phyloP scores from a whole-genome alignment of 2,797 vertebrate genomes.

The Moxostoma hubbsi region DNA sequence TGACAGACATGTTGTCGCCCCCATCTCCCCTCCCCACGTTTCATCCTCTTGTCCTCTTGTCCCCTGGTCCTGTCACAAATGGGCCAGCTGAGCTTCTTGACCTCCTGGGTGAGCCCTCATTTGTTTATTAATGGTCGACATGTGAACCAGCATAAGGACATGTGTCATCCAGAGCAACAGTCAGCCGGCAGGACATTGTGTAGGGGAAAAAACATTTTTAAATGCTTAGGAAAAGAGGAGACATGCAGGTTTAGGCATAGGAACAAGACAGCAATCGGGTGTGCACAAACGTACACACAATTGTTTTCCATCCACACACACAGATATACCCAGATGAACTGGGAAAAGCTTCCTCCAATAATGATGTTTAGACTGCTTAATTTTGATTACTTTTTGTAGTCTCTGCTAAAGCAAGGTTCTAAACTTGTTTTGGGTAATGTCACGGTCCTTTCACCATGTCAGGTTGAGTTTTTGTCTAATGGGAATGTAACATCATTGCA shows the following conservation, averaged over 20 bases:
- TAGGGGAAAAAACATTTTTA: conserved; percentile 91
- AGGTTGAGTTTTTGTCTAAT: too few relatives aligned
- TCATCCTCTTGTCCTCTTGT: conserved; percentile 50
- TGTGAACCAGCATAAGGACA: conserved; percentile 94
- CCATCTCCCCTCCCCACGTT: conserved; percentile 29
- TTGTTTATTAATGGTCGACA: conserved; percentile 98
- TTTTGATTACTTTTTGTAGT: neutral
- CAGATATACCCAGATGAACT: neutral
- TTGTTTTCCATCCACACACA: conserved; percentile 6
- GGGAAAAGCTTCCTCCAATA: neutral
- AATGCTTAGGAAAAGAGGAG: conserved; percentile 76
- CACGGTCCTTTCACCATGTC: too few relatives aligned
- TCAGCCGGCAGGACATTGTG: conserved; percentile 49
- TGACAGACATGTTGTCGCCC: conserved; percentile 85
- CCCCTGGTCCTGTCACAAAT: conserved; percentile 80
- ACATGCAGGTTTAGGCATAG: conserved; percentile 46
- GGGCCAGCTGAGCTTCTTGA: conserved; percentile 98
- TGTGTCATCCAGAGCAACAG: conserved; percentile 87
- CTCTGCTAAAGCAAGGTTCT: neutral
- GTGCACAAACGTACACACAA: conserved; percentile 6
- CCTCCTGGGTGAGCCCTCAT: conserved; percentile 95
- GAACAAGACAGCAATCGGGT: conserved; percentile 28
- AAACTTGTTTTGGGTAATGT: neutral
- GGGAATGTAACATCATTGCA: too few relatives aligned
- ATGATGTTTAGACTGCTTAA: neutral